Base-by-base conservation (phyloP, 2,113 vertebrate genomes). In the Ictalurus punctatus region DNA sequence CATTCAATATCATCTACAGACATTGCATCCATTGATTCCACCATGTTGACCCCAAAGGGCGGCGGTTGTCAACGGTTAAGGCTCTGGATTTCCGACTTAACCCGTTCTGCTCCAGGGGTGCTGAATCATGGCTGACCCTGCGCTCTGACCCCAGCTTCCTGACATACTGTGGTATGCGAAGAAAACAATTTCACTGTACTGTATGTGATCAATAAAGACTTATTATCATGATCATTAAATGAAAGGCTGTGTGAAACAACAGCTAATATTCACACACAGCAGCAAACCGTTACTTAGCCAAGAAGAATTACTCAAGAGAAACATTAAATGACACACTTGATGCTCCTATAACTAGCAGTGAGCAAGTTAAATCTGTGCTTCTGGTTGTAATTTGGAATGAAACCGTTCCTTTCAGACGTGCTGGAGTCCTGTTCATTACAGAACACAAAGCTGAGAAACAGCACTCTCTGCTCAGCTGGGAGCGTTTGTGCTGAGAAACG, bases 331-430 rank as follows among this genome's bases (percentile, higher is more conserved):
- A 27, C 34, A 73, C 27, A 37, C 25, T 71, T 25, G 61, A 23
- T 86, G 82, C 27, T 82, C n/a, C 17, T 61, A 54, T 67, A 88
- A 61, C 85, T 8, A 44, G 23, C 90, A 48, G 34, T 67, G 10
- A 69, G 82, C 48, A 91, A 87, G 44, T 48, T 56, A 52, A 73
- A 54, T 58, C 17, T 34, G 52, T 61, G 71, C 86, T 91, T 80
- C n/a, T n/a, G 21, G n/a, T 74, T 69, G 40, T 34, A 44, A 61
- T 67, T 74, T 85, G 82, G 17, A 73, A 88, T 88, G 87, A 93
- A 90, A 48, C 83, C 40, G 73, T 82, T 59, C 34, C 34, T 91
- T 91, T 92, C 89, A 91, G 90, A 73, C 14, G 1, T 0, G 1
- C 40, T 81, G 85, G 58, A 73, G 16, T 27, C n/a, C 58, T 86